A percentile compares a stretch with the other conserved stretches of the same genome.
phyloP scores from a whole-genome alignment of 2,797 vertebrate species.

The Hafferia zeledoni region DNA sequence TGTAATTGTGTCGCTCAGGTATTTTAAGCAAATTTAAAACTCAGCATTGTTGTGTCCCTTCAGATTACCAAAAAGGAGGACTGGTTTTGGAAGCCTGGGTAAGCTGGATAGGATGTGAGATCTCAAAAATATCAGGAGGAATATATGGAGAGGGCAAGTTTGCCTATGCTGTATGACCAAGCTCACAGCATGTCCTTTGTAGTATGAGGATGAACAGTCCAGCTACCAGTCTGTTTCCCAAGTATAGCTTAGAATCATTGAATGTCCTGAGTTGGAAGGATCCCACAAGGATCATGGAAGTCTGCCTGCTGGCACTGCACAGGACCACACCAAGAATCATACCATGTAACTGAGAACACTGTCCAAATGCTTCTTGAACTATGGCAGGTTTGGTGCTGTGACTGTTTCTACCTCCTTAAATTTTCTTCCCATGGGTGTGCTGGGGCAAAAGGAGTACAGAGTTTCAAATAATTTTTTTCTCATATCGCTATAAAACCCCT shows the following conservation, averaged over 20 bases:
- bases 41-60: neutral
- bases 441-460: neutral
- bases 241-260: neutral
- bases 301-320: neutral
- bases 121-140: neutral
- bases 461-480: neutral
- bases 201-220: neutral
- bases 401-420: neutral
- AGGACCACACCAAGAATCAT: neutral
- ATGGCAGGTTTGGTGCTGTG: neutral
- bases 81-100: neutral
- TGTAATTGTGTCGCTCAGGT: neutral
- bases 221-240: neutral
- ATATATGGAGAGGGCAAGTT: neutral
- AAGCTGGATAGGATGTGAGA: neutral
- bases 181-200: neutral
- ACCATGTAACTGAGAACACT: neutral
- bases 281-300: fast-evolving
- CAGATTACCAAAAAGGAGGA: neutral
- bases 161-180: neutral
- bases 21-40: neutral
- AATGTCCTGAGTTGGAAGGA: neutral
- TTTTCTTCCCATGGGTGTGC: neutral
- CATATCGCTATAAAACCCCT: neutral
- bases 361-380: neutral